These are phyloP conservation scores for Rhamphomyia laevipes DNA, from an alignment of 2,888 invertebrate genomes.

Conservation along the genomic window DNA sequence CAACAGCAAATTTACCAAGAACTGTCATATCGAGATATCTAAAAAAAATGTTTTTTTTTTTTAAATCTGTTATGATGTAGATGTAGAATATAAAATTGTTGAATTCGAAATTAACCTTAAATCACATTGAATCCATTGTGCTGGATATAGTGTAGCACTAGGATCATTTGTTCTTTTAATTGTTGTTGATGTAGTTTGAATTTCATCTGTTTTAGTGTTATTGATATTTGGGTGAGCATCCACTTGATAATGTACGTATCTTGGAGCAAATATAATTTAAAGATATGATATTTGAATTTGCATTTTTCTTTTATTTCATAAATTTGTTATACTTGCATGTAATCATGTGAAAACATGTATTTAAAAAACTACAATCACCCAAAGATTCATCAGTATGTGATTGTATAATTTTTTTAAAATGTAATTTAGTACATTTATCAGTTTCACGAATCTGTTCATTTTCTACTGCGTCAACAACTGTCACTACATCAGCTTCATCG, in stretches of 20 bases:
- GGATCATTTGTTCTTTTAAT: slow-evolving; percentile 33
- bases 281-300: background rate
- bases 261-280: slow-evolving; percentile 25
- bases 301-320: background rate
- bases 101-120: slow-evolving; percentile 53
- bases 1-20: slow-evolving; percentile 88
- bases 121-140: slow-evolving; percentile 97
- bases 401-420: slow-evolving; percentile 95
- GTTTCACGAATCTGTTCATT: slow-evolving; percentile 17
- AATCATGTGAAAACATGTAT: slow-evolving; percentile 99
- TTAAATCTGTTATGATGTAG: background rate
- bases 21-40: slow-evolving; percentile 36
- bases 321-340: slow-evolving; percentile 74
- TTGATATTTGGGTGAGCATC: slow-evolving; percentile 47
- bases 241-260: slow-evolving; percentile 96
- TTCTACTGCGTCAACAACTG: slow-evolving; percentile 11
- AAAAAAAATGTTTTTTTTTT: background rate
- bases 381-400: slow-evolving; percentile 88
- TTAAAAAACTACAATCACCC: slow-evolving; percentile 95
- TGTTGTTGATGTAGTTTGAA: slow-evolving; percentile 21
- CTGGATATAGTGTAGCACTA: slow-evolving; percentile 62
- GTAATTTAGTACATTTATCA: slow-evolving; percentile 73
- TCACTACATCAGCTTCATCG: slow-evolving; percentile 27
- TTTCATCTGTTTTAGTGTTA: slow-evolving; percentile 30
- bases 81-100: background rate